Conservation (phyloP, 1,140 invertebrate genomes). For the Euschistus heros region DNA sequence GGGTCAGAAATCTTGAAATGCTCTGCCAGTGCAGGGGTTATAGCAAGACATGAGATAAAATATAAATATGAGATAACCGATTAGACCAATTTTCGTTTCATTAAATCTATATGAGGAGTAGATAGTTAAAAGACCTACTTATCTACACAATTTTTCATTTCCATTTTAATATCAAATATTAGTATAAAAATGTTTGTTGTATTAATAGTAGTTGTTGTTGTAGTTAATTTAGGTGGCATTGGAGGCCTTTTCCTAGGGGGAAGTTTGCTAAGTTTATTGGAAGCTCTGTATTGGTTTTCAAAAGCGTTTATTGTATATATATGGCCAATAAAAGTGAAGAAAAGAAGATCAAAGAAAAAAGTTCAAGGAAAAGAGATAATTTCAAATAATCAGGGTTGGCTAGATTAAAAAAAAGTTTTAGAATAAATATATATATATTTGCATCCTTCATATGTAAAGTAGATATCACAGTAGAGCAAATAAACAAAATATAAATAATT, state of each 20-base stretch:
- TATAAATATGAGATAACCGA: too few species aligned
- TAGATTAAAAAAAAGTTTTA: neutral
- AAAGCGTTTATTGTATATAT: conserved; percentile 11
- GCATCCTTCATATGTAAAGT: neutral
- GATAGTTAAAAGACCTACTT: too few species aligned
- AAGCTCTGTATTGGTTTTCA: conserved; percentile 31
- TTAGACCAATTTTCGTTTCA: too few species aligned
- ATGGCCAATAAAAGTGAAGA: neutral
- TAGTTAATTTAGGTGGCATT: conserved; percentile 33
- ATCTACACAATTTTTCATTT: too few species aligned
- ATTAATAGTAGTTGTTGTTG: conserved; percentile 11
- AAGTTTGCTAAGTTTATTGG: conserved; percentile 32
- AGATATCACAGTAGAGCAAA: neutral
- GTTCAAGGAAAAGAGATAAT: neutral
- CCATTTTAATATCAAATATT: too few species aligned
- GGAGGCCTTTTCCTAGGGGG: conserved; percentile 33
- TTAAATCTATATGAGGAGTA: too few species aligned
- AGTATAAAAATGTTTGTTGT: neutral
- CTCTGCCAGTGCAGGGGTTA: too few species aligned
- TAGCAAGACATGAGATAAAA: too few species aligned
- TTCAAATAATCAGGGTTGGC: neutral
- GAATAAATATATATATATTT: conserved; percentile 5
- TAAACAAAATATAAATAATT: too few species aligned
- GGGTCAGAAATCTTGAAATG: too few species aligned
- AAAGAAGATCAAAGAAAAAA: neutral